Evolutionary conservation across 2,888 invertebrate genomes (phyloP), one percentile per base, ranked within the genome.

Genomic region (Trilocha varians): DNA sequence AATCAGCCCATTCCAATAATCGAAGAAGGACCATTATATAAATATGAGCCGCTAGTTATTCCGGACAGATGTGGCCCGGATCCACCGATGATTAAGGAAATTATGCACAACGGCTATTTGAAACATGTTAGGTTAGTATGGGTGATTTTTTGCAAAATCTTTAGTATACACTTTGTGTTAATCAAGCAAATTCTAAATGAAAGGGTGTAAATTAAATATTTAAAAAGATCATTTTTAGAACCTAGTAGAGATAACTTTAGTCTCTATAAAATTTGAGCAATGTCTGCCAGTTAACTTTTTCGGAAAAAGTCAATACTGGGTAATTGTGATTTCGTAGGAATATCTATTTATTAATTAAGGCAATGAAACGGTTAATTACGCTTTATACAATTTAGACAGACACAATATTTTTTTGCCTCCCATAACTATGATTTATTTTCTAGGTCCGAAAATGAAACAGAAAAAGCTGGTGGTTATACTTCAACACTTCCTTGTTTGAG

Each of bases 391-490:
- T 39, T 18, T 25, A 13, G 32, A 13, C 13, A 15, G 16, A 32
- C 34, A 37, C n/a, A n/a, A n/a, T n/a, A n/a, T n/a, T n/a, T n/a
- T n/a, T n/a, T n/a, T n/a, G n/a, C n/a, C n/a, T n/a, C n/a, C n/a
- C n/a, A n/a, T n/a, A n/a, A n/a, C n/a, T n/a, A n/a, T n/a, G n/a
- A 25, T 36, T 39, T 40, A 44, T 3, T 38, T 14, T 43, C 51
- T 70, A 88, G 96, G 52, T 59, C 83, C 2, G 94, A 95, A 57
- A 91, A 85, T 32, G 87, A 88, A 16, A 80, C 89, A 14, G 97
- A 98, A 72, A 89, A 90, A 50, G 96, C 96, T 0, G 97, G 97
- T 8, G 98, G 98, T 1, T 98, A 93, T 69, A 89, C 89, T n/a
- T 88, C 94, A 0, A 89, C 89, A 2, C 85, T 95, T 53, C 94